Percentiles rank a stretch among this genome's conserved stretches.
Evolutionary conservation across 1,140 invertebrate species (phyloP).

Genomic region (Penaeus indicus): DNA sequence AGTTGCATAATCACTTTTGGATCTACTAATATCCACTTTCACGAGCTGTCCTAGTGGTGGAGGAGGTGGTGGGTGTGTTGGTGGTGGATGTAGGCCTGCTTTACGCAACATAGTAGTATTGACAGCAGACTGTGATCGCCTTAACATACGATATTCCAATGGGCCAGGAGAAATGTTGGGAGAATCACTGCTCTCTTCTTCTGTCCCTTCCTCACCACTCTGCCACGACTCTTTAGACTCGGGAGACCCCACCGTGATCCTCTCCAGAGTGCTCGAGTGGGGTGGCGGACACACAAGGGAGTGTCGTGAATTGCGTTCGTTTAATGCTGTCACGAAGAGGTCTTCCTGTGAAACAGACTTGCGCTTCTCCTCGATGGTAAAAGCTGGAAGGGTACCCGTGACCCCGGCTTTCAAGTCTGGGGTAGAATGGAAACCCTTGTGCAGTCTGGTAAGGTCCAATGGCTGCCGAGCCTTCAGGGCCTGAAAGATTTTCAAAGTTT

Average conservation of each 20-base stretch:
- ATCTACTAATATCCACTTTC: slow-evolving; percentile 76
- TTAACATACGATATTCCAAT: slow-evolving; percentile 64
- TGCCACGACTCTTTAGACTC: slow-evolving; percentile 60
- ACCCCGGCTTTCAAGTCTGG: slow-evolving; percentile 77
- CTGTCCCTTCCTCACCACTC: slow-evolving; percentile 39
- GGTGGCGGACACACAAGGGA: slow-evolving; percentile 69
- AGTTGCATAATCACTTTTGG: slow-evolving; percentile 66
- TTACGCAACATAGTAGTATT: slow-evolving; percentile 60
- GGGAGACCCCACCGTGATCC: slow-evolving; percentile 50
- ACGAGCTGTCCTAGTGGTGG: slow-evolving; percentile 79
- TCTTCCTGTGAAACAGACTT: slow-evolving; percentile 71
- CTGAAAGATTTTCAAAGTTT: slow-evolving; percentile 42
- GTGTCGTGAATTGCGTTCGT: slow-evolving; percentile 67
- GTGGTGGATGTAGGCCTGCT: slow-evolving; percentile 66
- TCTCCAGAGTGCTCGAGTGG: slow-evolving; percentile 57
- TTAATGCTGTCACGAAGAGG: slow-evolving; percentile 67
- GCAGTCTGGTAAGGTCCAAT: slow-evolving; percentile 72
- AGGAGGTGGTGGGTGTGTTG: slow-evolving; percentile 68
- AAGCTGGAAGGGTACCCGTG: slow-evolving; percentile 26
- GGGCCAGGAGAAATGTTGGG: slow-evolving; percentile 58
- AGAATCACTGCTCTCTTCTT: slow-evolving; percentile 53
- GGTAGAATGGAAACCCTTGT: slow-evolving; percentile 89
- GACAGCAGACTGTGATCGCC: slow-evolving; percentile 64
- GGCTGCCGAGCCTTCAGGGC: slow-evolving; percentile 64
- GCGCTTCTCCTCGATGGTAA: slow-evolving; percentile 65